These are phyloP conservation scores for Benthosema pterotum DNA, from an alignment of 2,797 vertebrate genomes.

Conservation along the genomic window DNA sequence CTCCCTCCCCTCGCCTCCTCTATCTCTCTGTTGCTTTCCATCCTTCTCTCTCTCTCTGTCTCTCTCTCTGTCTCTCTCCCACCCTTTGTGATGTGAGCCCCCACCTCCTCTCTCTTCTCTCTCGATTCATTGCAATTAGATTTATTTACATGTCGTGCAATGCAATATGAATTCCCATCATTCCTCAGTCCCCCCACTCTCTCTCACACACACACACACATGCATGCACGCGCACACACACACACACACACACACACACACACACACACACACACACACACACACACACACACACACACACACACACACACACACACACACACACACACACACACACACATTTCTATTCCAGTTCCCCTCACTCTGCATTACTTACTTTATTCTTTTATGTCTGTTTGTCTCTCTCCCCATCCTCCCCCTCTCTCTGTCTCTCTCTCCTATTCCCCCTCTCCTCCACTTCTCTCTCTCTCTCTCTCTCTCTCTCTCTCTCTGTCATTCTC, in stretches of 20 bases:
- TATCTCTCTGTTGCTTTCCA: conserved; percentile 1
- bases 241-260: too few species aligned
- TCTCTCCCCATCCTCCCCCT: conserved; percentile 19
- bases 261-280: too few species aligned
- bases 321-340: not conserved
- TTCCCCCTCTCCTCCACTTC: too few species aligned
- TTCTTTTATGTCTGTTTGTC: conserved; percentile 38
- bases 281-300: too few species aligned
- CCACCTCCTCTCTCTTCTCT: too few species aligned
- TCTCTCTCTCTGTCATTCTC: conserved; percentile 6
- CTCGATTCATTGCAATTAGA: too few species aligned
- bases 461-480: conserved; percentile 10
- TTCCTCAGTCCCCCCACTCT: too few species aligned
- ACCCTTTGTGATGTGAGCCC: too few species aligned
- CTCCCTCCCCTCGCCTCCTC: conserved; percentile 22
- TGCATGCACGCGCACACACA: too few species aligned
- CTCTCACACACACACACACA: too few species aligned
- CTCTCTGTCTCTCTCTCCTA: not conserved
- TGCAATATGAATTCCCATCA: too few species aligned
- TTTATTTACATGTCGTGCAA: too few species aligned
- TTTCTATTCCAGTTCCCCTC: not conserved
- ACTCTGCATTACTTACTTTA: conserved; percentile 50
- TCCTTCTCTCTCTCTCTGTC: not conserved
- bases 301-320: not conserved
- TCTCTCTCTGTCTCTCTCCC: not conserved